Conservation (phyloP, 2,888 invertebrate genomes). For the Asteroscopus sphinx region DNA sequence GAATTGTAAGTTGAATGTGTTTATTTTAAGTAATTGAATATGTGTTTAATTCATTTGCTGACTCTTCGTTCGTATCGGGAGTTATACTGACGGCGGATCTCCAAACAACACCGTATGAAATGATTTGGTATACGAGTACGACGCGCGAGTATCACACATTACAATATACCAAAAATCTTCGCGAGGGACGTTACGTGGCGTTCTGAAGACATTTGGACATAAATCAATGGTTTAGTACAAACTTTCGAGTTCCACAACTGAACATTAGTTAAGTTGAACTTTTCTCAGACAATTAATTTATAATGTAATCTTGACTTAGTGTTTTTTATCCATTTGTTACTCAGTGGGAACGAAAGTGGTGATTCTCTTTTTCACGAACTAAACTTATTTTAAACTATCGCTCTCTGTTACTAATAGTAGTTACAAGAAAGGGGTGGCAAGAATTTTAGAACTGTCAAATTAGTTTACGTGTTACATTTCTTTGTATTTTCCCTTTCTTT, state of each 20-base stretch:
- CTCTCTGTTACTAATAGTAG: too few species aligned
- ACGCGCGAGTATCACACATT: slow-evolving; percentile 11
- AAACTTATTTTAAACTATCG: too few species aligned
- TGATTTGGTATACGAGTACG: slow-evolving; percentile 13
- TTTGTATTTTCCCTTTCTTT: too few species aligned
- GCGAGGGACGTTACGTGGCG: slow-evolving; percentile 10
- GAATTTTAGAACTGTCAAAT: too few species aligned
- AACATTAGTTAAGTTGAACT: slow-evolving; percentile 40
- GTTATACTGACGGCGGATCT: slow-evolving; percentile 12
- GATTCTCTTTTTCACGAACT: too few species aligned
- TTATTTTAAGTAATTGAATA: slow-evolving; percentile 60
- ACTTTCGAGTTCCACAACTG: slow-evolving; percentile 44
- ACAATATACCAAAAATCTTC: slow-evolving; percentile 25
- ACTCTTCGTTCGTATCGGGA: slow-evolving; percentile 24
- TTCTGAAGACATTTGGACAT: slow-evolving; percentile 35
- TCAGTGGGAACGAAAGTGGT: too few species aligned
- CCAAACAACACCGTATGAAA: slow-evolving; percentile 10
- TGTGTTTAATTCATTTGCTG: slow-evolving; percentile 47
- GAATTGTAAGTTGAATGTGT: slow-evolving; percentile 71
- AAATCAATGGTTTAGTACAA: slow-evolving; percentile 61
- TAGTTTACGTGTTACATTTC: too few species aligned
- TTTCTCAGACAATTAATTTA: slow-evolving; percentile 49
- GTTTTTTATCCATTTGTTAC: slow-evolving; percentile 50
- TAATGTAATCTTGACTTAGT: slow-evolving; percentile 50
- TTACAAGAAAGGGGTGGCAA: too few species aligned